These are phyloP conservation scores for Ciconia stormi DNA, from an alignment of 2,113 vertebrate species.

Conservation along the genomic window DNA sequence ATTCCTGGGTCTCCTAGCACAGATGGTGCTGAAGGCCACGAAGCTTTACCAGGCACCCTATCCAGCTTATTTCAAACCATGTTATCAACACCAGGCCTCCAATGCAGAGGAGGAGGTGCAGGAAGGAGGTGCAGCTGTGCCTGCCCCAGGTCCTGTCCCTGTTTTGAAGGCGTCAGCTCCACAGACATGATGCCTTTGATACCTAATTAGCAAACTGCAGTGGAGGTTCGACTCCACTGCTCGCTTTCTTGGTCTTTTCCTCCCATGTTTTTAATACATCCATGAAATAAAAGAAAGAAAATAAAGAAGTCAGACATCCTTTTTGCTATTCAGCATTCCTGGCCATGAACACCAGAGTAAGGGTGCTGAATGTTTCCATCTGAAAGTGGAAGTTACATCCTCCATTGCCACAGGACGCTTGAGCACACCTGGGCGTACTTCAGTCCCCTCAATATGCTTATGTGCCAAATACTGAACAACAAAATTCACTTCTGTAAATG, in stretches of 20 bases:
- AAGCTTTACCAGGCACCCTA: not conserved
- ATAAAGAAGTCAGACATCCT: rapidly evolving
- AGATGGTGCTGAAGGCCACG: not conserved
- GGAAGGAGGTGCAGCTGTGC: not conserved
- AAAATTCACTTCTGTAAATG: not conserved
- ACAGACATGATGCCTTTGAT: not conserved
- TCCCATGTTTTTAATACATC: not conserved
- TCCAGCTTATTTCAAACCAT: not conserved
- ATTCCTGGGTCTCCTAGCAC: not conserved
- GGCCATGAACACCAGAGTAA: not conserved
- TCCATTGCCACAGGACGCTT: not conserved
- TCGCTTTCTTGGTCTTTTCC: not conserved
- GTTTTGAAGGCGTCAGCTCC: not conserved
- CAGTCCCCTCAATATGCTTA: not conserved
- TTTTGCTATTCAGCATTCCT: not conserved
- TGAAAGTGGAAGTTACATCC: not conserved
- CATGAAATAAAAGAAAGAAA: not conserved
- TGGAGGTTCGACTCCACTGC: not conserved
- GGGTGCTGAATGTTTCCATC: not conserved
- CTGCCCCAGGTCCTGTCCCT: not conserved
- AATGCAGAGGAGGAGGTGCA: not conserved
- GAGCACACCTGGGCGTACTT: too few relatives aligned
- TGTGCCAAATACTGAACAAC: not conserved
- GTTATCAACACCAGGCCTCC: not conserved
- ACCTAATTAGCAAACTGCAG: not conserved